These are phyloP conservation scores for Neodon shergylaensis DNA, from an alignment of 2,113 vertebrate species.

Conservation along the genomic window DNA sequence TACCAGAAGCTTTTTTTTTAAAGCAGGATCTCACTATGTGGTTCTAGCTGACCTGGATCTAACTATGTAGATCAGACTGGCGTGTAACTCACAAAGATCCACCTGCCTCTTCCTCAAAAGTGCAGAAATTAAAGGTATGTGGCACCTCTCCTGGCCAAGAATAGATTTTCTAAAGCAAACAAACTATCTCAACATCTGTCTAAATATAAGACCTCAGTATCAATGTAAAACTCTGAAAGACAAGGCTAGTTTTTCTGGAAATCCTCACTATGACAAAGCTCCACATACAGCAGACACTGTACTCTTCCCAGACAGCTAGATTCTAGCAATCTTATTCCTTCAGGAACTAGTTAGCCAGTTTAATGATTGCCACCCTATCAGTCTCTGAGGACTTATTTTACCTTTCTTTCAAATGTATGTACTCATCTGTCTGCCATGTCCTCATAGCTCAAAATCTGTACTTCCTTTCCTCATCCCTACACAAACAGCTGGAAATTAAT, in stretches of 20 bases:
- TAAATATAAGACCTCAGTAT: not conserved
- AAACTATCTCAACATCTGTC: not conserved
- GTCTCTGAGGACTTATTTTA: not conserved
- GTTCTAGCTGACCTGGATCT: not conserved
- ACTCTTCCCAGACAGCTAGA: not conserved
- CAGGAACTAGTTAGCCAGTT: not conserved
- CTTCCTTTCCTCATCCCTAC: too few species aligned
- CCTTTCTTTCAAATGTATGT: not conserved
- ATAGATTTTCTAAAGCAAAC: not conserved
- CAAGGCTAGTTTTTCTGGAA: not conserved
- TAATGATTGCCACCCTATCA: not conserved
- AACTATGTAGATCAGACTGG: not conserved
- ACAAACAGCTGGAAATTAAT: not conserved
- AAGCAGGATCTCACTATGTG: not conserved
- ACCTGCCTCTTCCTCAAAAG: not conserved
- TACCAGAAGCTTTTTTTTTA: not conserved
- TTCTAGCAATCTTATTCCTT: not conserved
- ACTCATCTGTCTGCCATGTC: not conserved
- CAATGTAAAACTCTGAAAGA: constrained; percentile 1
- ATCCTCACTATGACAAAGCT: not conserved
- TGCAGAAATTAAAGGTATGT: not conserved
- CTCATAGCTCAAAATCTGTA: not conserved
- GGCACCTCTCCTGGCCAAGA: not conserved
- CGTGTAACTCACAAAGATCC: not conserved
- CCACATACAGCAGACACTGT: not conserved